A percentile compares a stretch with the other conserved stretches of the same genome.
Evolutionary conservation across 2,797 vertebrate species (phyloP).

Genomic region (Crossoptilon crossoptilon): DNA sequence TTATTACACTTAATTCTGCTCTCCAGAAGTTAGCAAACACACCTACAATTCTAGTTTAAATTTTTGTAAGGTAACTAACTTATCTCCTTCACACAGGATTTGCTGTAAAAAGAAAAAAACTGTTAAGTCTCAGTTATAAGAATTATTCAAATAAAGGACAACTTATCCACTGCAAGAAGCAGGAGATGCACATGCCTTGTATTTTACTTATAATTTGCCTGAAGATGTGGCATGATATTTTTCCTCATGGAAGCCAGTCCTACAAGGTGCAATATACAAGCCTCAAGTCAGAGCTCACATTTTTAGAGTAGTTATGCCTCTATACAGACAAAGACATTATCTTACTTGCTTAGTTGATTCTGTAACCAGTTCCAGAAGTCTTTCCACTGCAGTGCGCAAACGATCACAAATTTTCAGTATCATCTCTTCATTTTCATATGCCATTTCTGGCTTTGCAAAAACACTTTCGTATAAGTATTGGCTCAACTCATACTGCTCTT

Average conservation of each 20-base stretch:
- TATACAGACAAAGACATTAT: neutral
- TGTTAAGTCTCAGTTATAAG: neutral
- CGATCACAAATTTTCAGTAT: constrained; percentile 83
- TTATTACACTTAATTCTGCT: neutral
- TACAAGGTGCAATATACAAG: neutral
- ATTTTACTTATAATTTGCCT: neutral
- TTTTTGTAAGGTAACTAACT: neutral
- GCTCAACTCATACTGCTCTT: constrained; percentile 87
- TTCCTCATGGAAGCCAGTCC: neutral
- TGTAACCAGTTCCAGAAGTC: constrained; percentile 89
- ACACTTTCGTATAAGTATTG: constrained; percentile 92
- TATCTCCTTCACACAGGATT: neutral
- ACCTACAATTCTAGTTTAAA: neutral
- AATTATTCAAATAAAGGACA: neutral
- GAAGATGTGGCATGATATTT: neutral
- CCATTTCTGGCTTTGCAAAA: constrained; percentile 86
- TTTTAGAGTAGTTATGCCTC: neutral
- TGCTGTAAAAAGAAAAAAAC: neutral
- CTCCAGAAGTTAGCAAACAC: neutral
- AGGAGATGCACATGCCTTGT: neutral
- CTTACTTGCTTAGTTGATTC: constrained; percentile 89
- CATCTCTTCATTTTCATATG: constrained; percentile 84
- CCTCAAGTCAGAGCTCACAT: neutral
- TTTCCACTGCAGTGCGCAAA: constrained; percentile 86
- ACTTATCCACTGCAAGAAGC: neutral